Evolutionary conservation across 2,797 vertebrate species (phyloP), one percentile per base, ranked within the genome.

Genomic region (Pangasius sanitwongsei): DNA sequence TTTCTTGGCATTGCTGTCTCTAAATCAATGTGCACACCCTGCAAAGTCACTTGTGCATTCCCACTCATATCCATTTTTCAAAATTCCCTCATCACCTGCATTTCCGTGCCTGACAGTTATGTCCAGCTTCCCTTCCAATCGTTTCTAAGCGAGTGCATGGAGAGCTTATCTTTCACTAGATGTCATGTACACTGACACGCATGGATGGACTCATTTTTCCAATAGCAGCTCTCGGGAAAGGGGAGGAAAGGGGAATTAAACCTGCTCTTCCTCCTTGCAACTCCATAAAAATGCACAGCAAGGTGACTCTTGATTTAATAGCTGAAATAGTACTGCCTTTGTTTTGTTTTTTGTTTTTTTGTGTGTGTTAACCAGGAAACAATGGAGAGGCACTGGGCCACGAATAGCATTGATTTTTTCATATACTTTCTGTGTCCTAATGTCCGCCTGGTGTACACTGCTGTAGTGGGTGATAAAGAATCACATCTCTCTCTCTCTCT

Each of bases 321-420:
- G 96, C 95, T 95, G 77, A 95, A 97, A 96, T 95, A 94, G 94
- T 95, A 94, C 94, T 94, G 94, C 94, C 96, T 95, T 95, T 95
- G 92, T 88, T 91, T 95, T 88, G 88, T 95, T 95, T 82, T 37
- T 57, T 67, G 63, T 84, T 16, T 84, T 16, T 82, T 31, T 82
- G 20, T 15, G 23, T 83, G 63, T 69, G 44, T 84, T 84, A 85
- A 85, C n/a, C 74, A 80, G 75, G 80, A 87, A 88, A 92, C 89
- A 90, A 95, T 95, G 94, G 95, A 95, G 94, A 94, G 95, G 93
- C 93, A 48, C 93, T 89, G 93, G 92, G 93, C 96, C 95, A 94
- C 92, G 90, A 83, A 82, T 93, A 94, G 95, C 96, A 97, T 97
- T 96, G 97, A 97, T 97, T 97, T 97, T 96, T 95, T 96, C 95